Conservation (phyloP, 2,888 invertebrate species). For the Subacronicta megacephala region DNA sequence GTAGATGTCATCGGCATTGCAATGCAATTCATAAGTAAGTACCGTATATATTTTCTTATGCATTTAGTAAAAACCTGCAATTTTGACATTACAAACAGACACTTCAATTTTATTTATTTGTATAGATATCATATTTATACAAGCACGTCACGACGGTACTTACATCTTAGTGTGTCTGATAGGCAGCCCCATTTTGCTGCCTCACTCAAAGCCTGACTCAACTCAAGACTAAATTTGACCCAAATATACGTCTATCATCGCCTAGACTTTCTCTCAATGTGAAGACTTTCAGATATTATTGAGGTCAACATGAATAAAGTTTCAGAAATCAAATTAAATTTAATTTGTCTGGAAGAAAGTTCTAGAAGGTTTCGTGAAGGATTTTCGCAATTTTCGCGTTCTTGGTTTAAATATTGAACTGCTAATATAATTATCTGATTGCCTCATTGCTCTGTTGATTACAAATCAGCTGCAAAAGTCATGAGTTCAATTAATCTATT, state of each 20-base stretch:
- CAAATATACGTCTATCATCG: constrained; percentile 30
- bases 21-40: too few species aligned
- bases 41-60: too few species aligned
- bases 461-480: too few species aligned
- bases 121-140: too few species aligned
- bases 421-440: not conserved
- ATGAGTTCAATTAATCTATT: too few species aligned
- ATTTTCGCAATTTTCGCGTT: not conserved
- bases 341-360: constrained; percentile 1
- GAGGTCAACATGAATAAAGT: constrained; percentile 29
- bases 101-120: too few species aligned
- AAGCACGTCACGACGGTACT: not conserved
- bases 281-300: constrained; percentile 19
- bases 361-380: not conserved
- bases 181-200: constrained; percentile 22
- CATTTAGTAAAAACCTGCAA: too few species aligned
- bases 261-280: constrained; percentile 11
- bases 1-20: too few species aligned
- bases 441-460: too few species aligned
- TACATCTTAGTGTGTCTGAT: not conserved
- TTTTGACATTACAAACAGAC: too few species aligned
- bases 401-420: not conserved
- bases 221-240: constrained; percentile 35
- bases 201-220: constrained; percentile 17
- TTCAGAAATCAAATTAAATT: not conserved